Evolutionary conservation across 2,113 vertebrate genomes (phyloP).

Genomic region (Carassius gibelio): DNA sequence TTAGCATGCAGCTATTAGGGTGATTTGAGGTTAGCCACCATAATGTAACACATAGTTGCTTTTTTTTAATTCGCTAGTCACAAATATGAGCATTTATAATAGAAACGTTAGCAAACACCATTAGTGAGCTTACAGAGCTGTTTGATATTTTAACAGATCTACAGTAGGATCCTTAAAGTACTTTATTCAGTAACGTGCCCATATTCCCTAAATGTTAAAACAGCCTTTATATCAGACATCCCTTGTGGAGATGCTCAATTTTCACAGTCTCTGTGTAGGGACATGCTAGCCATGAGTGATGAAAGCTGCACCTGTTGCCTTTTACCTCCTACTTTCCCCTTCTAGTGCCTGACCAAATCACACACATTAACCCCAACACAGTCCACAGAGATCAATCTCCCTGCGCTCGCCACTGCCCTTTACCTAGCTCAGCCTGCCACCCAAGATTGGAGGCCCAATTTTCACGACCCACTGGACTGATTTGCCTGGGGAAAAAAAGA

Average conservation of each 20-base stretch:
- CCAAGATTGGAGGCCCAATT: conserved; percentile 74
- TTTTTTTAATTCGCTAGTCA: no score
- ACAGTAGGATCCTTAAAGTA: background rate
- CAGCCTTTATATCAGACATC: conserved; percentile 48
- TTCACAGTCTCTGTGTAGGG: background rate
- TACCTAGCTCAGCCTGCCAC: conserved; percentile 69
- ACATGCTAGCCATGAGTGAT: conserved; percentile 24
- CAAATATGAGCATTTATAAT: no score
- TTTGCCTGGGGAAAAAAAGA: conserved; percentile 63
- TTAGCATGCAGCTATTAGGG: no score
- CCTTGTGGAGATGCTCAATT: conserved; percentile 44
- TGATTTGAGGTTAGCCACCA: no score
- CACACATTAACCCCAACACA: conserved; percentile 73
- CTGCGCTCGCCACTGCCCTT: conserved; percentile 64
- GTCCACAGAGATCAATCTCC: conserved; percentile 72
- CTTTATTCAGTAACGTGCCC: background rate
- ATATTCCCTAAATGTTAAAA: conserved; percentile 6
- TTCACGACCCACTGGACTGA: conserved; percentile 68
- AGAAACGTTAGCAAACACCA: background rate
- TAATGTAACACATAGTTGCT: no score
- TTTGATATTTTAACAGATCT: background rate
- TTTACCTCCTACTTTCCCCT: conserved; percentile 67
- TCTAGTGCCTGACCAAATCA: conserved; percentile 71
- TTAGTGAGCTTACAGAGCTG: background rate
- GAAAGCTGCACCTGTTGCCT: conserved; percentile 58